These are phyloP conservation scores for Conus ventricosus DNA, from an alignment of 1,140 invertebrate species.

Conservation along the genomic window DNA sequence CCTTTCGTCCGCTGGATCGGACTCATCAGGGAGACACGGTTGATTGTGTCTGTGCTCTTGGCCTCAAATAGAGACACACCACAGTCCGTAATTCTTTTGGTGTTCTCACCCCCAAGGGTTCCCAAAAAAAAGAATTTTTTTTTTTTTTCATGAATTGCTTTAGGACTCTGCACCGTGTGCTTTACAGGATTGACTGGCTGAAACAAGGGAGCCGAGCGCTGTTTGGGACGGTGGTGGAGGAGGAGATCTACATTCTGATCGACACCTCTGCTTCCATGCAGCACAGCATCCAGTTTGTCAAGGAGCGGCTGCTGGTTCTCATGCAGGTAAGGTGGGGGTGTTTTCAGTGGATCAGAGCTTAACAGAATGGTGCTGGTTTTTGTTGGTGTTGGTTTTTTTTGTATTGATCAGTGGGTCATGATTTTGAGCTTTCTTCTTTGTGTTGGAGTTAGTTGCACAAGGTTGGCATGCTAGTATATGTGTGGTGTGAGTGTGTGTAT, in stretches of 20 bases:
- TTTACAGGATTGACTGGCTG: constrained; percentile 72
- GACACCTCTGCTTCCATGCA: constrained; percentile 74
- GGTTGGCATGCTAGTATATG: too few relatives aligned
- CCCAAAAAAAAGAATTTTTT: too few relatives aligned
- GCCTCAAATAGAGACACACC: too few relatives aligned
- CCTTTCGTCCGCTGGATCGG: too few relatives aligned
- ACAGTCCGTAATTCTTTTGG: too few relatives aligned
- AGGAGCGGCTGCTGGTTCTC: constrained; percentile 72
- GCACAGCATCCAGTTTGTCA: constrained; percentile 72
- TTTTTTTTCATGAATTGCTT: not conserved
- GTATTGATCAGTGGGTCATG: too few relatives aligned
- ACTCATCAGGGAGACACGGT: too few relatives aligned
- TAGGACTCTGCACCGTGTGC: not conserved
- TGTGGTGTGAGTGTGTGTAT: too few relatives aligned
- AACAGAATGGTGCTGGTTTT: not conserved
- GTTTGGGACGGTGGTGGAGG: constrained; percentile 74
- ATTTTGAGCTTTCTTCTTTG: not conserved
- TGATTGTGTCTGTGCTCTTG: too few relatives aligned
- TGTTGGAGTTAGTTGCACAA: too few relatives aligned
- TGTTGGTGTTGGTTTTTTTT: too few relatives aligned
- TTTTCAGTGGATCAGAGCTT: not conserved
- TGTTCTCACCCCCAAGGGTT: too few relatives aligned
- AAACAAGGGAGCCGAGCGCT: constrained; percentile 72
- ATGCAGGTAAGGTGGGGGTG: constrained; percentile 64
- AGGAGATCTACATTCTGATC: constrained; percentile 73